Base-by-base conservation (phyloP, 2,113 vertebrate species). In the Cinclus cinclus region DNA sequence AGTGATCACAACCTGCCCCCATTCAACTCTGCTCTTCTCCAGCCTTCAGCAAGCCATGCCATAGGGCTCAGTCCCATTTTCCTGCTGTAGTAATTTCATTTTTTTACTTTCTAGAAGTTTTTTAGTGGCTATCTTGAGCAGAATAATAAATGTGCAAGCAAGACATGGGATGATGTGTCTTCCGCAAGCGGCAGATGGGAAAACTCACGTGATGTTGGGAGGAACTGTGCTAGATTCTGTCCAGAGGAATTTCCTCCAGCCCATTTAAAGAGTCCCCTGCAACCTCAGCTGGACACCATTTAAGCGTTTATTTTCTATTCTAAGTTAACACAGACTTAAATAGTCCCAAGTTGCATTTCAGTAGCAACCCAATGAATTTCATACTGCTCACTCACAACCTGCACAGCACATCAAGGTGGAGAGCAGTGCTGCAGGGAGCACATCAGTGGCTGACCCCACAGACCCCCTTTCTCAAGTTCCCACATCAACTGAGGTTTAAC, bases 121-220 rank as follows among this genome's bases (percentile, higher is more conserved):
- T 77, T 69, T 7, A 33, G 15, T 17, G 8, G 9, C 21, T 81
- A 8, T 28, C 20, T 60, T 14, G 6, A 71, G 23, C 16, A 62
- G 18, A 71, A n/a, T 6, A n/a, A 82, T 1, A 2, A 39, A 65
- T 7, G 8, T 31, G 24, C 5, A 46, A 68, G 27, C 0, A 0
- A 27, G 27, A 16, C 3, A 5, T 0, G 18, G 35, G 50, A 69
- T 37, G 31, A 60, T 1, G 5, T 0, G 0, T 31, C 46, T 73
- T 46, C 68, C 53, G 41, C 3, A 2, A 73, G 49, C 7, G 19
- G 46, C 11, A 44, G 52, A 47, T n/a, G 37, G 42, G 62, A 62
- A 89, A 92, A 41, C 20, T 68, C 3, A 0, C 62, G 28, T 53
- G 79, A 37, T 8, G 47, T 13, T 1, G 2, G 70, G 55, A 88